These are phyloP conservation scores for Ptychobarbus kaznakovi DNA, from an alignment of 2,797 vertebrate species.

Conservation along the genomic window DNA sequence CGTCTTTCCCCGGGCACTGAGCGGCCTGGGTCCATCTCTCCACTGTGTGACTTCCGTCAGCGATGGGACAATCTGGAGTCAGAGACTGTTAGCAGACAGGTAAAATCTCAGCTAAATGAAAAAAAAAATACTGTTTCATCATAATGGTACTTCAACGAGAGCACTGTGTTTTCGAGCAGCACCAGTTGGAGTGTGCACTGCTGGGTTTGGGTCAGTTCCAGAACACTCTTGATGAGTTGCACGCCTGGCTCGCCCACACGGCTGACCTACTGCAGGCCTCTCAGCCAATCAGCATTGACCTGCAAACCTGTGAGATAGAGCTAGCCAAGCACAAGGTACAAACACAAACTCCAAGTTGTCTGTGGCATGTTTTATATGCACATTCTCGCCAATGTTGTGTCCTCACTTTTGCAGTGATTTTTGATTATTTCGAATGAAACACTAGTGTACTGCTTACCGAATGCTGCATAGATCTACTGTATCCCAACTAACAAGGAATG, in stretches of 20 bases:
- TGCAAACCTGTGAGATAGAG: constrained; percentile 90
- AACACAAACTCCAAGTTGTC: not conserved
- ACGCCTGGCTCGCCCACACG: constrained; percentile 83
- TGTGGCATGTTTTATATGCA: not conserved
- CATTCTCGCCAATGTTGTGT: not conserved
- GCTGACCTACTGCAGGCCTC: constrained; percentile 80
- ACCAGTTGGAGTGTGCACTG: constrained; percentile 86
- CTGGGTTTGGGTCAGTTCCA: constrained; percentile 91
- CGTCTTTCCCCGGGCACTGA: constrained; percentile 73
- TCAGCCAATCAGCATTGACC: constrained; percentile 79
- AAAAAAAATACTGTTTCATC: not conserved
- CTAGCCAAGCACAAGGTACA: constrained; percentile 90
- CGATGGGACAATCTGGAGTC: constrained; percentile 88
- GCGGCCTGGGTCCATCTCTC: constrained; percentile 69
- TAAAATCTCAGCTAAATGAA: constrained; percentile 56
- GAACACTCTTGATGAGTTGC: constrained; percentile 87
- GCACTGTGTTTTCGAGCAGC: constrained; percentile 72
- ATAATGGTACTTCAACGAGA: not conserved
- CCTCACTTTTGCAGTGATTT: not conserved
- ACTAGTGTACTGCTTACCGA: not conserved
- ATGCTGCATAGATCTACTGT: not conserved
- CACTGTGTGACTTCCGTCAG: constrained; percentile 79
- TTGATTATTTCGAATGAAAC: not conserved
- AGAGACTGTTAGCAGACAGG: constrained; percentile 86
- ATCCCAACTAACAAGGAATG: not conserved